Base-by-base conservation (phyloP, 2,888 invertebrate species). In the Cordylochernes scorpioides region DNA sequence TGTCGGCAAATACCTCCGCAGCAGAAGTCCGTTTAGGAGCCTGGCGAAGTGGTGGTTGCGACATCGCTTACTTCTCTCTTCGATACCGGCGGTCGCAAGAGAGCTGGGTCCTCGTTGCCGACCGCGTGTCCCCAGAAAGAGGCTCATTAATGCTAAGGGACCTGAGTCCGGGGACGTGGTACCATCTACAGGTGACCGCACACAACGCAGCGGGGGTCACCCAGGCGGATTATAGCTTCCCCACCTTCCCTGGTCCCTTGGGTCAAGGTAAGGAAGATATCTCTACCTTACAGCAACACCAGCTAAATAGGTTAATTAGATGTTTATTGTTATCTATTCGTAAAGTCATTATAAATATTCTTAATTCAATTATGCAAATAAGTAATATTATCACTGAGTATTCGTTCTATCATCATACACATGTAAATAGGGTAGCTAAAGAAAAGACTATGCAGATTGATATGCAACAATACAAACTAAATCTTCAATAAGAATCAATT, bases 11-110 rank as follows among this genome's bases (percentile, higher is more conserved):
- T 15, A 72, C 78, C 12, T 80, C 78, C 38, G 80, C 77, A 42
- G 78, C 86, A 27, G 77, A 77, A 2, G 62, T 91, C 38, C 82
- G 82, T 49, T 64, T 91, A 43, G 73, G 69, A 47, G 72, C 82
- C 36, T 91, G 88, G 88, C 70, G 72, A 32, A 45, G 45, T 10
- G 46, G 48, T 8, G 50, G 50, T 8, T 54, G 54, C 37, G 47
- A 49, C 6, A 46, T 54, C 34, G 40, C 37, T 9, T 45, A 44
- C 10, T 53, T 45, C 35, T 46, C 48, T 19, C 44, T 53, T 12
- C 42, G 43, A 15, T 51, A 51, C 30, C 44, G 46, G 12, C 36
- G 34, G 10, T 17, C 30, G 3, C 35, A 33, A n/a, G 33, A 38
- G 30, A 78, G 80, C 61, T 84, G 84, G 84, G 80, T 73, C 5